Conservation (phyloP, 2,888 invertebrate species). For the Idaea aversata region DNA sequence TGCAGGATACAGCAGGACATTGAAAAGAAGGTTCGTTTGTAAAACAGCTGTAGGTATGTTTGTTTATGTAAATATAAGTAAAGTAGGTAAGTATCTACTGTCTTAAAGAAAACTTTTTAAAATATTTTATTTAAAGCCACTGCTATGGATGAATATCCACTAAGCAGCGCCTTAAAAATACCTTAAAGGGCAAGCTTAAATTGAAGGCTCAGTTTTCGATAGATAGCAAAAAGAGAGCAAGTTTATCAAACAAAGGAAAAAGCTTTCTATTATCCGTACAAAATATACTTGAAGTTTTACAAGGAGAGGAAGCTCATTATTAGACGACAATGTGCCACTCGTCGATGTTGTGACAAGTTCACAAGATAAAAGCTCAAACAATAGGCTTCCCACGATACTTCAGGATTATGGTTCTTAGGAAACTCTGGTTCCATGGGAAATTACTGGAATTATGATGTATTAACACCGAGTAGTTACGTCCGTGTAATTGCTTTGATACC, state of each 20-base stretch:
- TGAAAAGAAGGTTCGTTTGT: not conserved
- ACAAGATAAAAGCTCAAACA: slow-evolving; percentile 4
- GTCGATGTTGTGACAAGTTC: slow-evolving; percentile 6
- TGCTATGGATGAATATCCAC: too few species aligned
- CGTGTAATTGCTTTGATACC: too few species aligned
- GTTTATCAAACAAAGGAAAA: not conserved
- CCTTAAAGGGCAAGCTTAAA: too few species aligned
- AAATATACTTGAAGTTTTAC: not conserved
- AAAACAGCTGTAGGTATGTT: not conserved
- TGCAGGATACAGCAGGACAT: not conserved
- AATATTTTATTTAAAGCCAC: too few species aligned
- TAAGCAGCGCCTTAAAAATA: too few species aligned
- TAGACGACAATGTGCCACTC: slow-evolving; percentile 17
- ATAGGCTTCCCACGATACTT: slow-evolving; percentile 19
- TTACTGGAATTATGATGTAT: not conserved
- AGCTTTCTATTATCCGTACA: not conserved
- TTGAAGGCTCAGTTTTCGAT: too few species aligned
- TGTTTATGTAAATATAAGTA: not conserved
- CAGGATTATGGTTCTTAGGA: slow-evolving; percentile 15
- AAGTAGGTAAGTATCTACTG: too few species aligned
- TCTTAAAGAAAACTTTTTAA: too few species aligned
- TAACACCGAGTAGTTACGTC: too few species aligned
- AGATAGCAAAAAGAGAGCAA: too few species aligned
- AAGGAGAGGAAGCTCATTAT: slow-evolving; percentile 17
- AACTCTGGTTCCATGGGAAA: not conserved